These are phyloP conservation scores for Eugnorisma glareosa DNA, from an alignment of 2,888 invertebrate genomes.

Conservation along the genomic window DNA sequence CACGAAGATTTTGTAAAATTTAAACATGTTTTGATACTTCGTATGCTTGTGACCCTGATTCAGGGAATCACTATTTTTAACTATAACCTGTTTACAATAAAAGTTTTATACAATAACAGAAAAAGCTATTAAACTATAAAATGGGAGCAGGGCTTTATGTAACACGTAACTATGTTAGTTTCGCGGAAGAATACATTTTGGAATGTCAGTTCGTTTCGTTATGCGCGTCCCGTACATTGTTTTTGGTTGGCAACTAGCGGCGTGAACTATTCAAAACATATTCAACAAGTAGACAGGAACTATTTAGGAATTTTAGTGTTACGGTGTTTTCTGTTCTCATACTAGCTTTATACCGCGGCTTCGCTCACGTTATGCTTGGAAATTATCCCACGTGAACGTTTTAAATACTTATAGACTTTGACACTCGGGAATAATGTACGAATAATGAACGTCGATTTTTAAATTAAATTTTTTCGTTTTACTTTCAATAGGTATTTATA, in stretches of 20 bases:
- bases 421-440: neutral
- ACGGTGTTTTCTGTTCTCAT: neutral
- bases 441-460: too few species aligned
- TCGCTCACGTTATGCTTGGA: neutral
- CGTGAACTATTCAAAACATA: constrained; percentile 22
- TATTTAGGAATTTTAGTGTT: constrained; percentile 6
- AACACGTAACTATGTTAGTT: constrained; percentile 33
- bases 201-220: constrained; percentile 29
- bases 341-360: neutral
- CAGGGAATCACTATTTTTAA: constrained; percentile 45
- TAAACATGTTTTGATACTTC: constrained; percentile 18
- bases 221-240: constrained; percentile 7
- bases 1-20: constrained; percentile 14
- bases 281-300: constrained; percentile 9
- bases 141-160: constrained; percentile 41
- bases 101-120: constrained; percentile 50
- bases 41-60: constrained; percentile 26
- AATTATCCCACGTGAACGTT: neutral
- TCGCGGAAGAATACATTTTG: constrained; percentile 43
- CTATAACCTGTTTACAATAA: constrained; percentile 54
- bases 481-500: too few species aligned
- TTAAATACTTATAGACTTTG: neutral
- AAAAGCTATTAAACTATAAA: constrained; percentile 53
- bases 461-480: too few species aligned
- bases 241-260: constrained; percentile 22